Percentiles rank a stretch among this genome's conserved stretches.
Evolutionary conservation across 2,888 invertebrate genomes (phyloP).

Genomic region (Eudemis profundana): DNA sequence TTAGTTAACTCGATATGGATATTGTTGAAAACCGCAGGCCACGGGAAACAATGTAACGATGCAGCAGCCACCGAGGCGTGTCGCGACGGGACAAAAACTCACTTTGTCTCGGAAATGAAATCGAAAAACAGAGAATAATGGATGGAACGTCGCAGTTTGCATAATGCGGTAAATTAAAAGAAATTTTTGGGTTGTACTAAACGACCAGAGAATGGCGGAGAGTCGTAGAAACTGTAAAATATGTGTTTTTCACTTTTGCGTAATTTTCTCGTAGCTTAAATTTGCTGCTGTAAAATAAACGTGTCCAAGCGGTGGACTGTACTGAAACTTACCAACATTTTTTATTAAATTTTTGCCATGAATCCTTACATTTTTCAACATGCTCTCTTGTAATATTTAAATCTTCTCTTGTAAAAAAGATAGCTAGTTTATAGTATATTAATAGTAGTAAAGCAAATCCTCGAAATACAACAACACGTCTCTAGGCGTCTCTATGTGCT

Average conservation of each 20-base stretch:
- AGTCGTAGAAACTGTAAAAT: conserved; percentile 49
- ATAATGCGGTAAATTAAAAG: conserved; percentile 79
- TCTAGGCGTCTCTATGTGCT: conserved; percentile 56
- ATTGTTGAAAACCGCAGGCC: conserved; percentile 74
- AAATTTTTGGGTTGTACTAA: conserved; percentile 72
- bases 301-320: no score
- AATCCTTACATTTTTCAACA: no score
- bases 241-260: background rate
- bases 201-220: conserved; percentile 58
- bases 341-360: no score
- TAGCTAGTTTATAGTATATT: background rate
- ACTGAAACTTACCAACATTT: no score
- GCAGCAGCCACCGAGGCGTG: conserved; percentile 69
- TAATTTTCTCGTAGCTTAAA: background rate
- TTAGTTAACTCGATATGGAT: conserved; percentile 67
- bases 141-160: conserved; percentile 73
- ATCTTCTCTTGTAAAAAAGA: no score
- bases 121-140: conserved; percentile 74
- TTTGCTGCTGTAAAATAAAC: no score
- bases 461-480: conserved; percentile 47
- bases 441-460: background rate
- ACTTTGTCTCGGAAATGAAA: conserved; percentile 76
- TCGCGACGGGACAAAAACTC: conserved; percentile 78
- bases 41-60: conserved; percentile 70
- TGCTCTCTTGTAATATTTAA: no score